Base-by-base conservation (phyloP, 1,140 invertebrate genomes). In the Rhyacophila brunnea region DNA sequence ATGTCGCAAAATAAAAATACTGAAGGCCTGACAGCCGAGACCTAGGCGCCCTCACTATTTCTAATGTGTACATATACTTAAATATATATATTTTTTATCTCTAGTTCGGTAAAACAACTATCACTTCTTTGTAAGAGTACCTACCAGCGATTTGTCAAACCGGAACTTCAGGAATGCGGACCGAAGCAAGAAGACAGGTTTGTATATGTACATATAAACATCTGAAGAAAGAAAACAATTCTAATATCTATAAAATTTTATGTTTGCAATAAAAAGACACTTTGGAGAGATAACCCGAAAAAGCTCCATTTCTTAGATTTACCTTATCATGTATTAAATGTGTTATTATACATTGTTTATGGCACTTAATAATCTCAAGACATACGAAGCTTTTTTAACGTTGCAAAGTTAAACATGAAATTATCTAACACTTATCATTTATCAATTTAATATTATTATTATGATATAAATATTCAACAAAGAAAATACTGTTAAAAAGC, bases 51-150 rank as follows among this genome's bases (percentile, higher is more conserved):
- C 40, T 42, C 13, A 13, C 47, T 36, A 42, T 58, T 53, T 62
- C 55, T 58, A 54, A 19, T 9, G 9, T 28, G 4, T 28, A 28
- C 23, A 28, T 28, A 28, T 28, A 28, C 23, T 28, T 28, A 28
- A 28, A 28, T 28, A 28, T 43, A 49, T 35, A 38, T 42, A 53
- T 51, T 62, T 58, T 62, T 58, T 57, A 51, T 51, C 56, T 48
- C 52, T 48, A 28, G 43, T 50, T 51, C 51, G 18, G 57, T 64
- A 52, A 52, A 64, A 64, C 62, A 64, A 64, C 62, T 64, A 64
- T 64, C 62, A 64, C 62, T 64, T 64, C 38, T 64, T 56, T 64
- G 57, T 59, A 64, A 60, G 59, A 64, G 62, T 56, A 63, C 59
- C 51, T 57, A 62, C 62, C 40, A 59, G 56, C 57, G 44, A 64